Evolutionary conservation across 92 coral and sea anemone genomes (phyloP).

Genomic region (Ricordea florida): DNA sequence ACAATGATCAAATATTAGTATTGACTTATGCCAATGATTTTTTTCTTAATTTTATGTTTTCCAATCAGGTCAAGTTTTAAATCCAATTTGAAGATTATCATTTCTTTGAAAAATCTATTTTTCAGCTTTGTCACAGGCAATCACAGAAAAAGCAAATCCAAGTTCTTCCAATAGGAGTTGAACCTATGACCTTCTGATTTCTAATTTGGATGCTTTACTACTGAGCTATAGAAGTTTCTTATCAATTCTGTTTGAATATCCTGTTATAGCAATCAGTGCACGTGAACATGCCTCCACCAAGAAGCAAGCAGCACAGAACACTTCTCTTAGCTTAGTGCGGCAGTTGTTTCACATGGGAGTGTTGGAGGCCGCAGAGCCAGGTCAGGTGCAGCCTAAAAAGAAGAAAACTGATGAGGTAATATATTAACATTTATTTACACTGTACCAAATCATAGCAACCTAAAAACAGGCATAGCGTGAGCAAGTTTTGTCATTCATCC

Average conservation of each 20-base stretch:
- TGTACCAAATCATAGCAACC: no score
- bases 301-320: slow-evolving; percentile 98
- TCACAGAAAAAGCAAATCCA: no score
- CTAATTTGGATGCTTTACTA: no score
- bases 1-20: no score
- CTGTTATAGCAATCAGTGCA: slow-evolving; percentile 74
- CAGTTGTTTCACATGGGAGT: slow-evolving; percentile 98
- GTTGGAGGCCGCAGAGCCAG: slow-evolving; percentile 96
- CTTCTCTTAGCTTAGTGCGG: slow-evolving; percentile 90
- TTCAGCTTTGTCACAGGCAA: not conserved
- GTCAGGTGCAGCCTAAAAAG: slow-evolving; percentile 90
- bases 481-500: not conserved
- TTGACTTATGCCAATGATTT: no score
- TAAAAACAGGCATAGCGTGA: not conserved
- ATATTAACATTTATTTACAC: no score
- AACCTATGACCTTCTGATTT: no score
- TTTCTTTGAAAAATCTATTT: not conserved
- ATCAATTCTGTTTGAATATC: not conserved
- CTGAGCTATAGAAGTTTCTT: not conserved
- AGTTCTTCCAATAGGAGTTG: no score
- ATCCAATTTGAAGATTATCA: not conserved
- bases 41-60: no score
- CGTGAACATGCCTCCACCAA: slow-evolving; percentile 94
- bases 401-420: slow-evolving; percentile 89
- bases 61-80: not conserved